Percentiles rank a stretch among this genome's conserved stretches.
phyloP scores from a whole-genome alignment of 2,888 invertebrate species.

The Mesorhabditis spiculigera region DNA sequence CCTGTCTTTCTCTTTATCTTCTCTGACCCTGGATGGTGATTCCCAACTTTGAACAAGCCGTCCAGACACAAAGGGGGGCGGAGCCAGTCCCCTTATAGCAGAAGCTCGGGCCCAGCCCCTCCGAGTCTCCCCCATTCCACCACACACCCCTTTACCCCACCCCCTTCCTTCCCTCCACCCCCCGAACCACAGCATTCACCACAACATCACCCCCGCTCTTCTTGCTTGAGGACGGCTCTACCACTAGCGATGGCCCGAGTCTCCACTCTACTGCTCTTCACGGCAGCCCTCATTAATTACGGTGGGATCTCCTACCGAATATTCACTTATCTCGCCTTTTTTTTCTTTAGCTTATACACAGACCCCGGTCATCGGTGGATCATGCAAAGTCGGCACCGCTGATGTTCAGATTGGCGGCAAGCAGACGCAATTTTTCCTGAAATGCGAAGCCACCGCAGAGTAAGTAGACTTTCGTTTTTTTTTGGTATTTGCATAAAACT shows the following conservation, averaged over 20 bases:
- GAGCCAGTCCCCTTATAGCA: too few relatives aligned
- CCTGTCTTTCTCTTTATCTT: background rate
- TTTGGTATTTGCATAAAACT: background rate
- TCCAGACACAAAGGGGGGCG: too few relatives aligned
- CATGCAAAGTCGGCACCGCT: conserved; percentile 51
- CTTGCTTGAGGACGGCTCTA: too few relatives aligned
- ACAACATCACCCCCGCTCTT: background rate
- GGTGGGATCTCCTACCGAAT: conserved; percentile 15
- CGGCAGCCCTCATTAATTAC: background rate
- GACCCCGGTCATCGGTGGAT: conserved; percentile 57
- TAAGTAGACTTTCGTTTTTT: conserved; percentile 22
- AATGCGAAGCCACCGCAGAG: conserved; percentile 53
- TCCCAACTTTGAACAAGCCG: too few relatives aligned
- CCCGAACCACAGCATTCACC: conserved; percentile 18
- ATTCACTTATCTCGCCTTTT: background rate
- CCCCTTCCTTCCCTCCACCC: conserved; percentile 17
- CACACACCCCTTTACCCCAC: conserved; percentile 12
- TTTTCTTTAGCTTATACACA: conserved; percentile 15
- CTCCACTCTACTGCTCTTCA: background rate
- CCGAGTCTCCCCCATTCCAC: conserved; percentile 17
- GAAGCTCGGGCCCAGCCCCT: conserved; percentile 7
- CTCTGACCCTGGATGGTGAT: background rate
- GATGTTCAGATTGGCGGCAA: conserved; percentile 58
- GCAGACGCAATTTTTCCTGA: conserved; percentile 56
- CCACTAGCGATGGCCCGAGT: background rate